phyloP scores from a whole-genome alignment of 92 coral and sea anemone genomes.

The Heteractis magnifica region DNA sequence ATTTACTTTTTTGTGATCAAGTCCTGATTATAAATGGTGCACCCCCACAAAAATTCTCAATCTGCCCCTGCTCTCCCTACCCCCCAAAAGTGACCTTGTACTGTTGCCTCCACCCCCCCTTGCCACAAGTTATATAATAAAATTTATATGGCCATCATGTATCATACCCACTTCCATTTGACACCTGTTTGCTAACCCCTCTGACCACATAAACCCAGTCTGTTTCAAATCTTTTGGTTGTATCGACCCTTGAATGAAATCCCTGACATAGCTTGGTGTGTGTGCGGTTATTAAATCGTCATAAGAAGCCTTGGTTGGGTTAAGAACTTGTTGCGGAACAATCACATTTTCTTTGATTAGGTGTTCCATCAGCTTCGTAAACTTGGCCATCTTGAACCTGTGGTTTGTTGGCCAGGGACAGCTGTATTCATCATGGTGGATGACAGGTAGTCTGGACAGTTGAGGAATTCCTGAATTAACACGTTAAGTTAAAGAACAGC shows the following conservation, averaged over 20 bases:
- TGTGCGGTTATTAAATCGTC: conserved; percentile 49
- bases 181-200: conserved; percentile 59
- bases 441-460: conserved; percentile 50
- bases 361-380: conserved; percentile 60
- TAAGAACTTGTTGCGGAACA: conserved; percentile 30
- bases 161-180: conserved; percentile 68
- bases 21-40: too few relatives aligned
- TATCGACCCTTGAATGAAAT: conserved; percentile 43
- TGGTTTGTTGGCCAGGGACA: conserved; percentile 65
- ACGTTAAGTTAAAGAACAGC: not conserved
- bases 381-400: conserved; percentile 71
- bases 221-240: conserved; percentile 38
- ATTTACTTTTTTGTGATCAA: too few relatives aligned
- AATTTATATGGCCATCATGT: too few relatives aligned
- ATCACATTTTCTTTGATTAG: conserved; percentile 54
- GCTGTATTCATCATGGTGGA: conserved; percentile 60
- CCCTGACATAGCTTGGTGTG: conserved; percentile 35
- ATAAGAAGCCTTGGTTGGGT: conserved; percentile 50
- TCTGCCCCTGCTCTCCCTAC: too few relatives aligned
- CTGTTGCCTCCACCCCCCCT: too few relatives aligned
- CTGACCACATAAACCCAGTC: conserved; percentile 70
- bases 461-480: conserved; percentile 33
- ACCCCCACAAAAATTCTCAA: too few relatives aligned
- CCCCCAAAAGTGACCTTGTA: too few relatives aligned
- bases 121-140: not conserved